Evolutionary conservation across 2,797 vertebrate genomes (phyloP).

Genomic region (Malacoraja senta): DNA sequence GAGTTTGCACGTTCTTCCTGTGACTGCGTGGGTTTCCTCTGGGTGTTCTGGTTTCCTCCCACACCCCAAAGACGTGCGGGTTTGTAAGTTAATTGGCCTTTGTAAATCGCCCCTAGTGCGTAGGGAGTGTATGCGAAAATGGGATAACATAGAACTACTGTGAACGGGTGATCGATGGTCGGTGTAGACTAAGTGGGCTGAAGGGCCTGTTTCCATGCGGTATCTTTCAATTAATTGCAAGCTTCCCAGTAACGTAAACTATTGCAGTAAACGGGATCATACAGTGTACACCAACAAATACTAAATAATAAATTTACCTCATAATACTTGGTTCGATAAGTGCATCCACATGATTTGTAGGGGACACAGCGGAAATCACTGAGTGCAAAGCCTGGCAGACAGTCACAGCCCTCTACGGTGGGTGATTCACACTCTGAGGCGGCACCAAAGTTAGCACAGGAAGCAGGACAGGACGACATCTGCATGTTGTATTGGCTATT

Average conservation of each 20-base stretch:
- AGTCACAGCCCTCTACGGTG: conserved; percentile 55
- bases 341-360: conserved; percentile 55
- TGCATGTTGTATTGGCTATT: conserved; percentile 53
- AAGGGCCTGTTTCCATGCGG: too few species aligned
- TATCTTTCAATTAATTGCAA: background rate
- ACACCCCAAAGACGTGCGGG: too few species aligned
- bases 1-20: too few species aligned
- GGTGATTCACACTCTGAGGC: conserved; percentile 49
- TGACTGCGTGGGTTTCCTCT: too few species aligned
- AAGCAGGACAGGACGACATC: conserved; percentile 52
- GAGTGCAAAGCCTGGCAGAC: conserved; percentile 51
- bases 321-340: conserved; percentile 50
- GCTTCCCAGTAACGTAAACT: background rate
- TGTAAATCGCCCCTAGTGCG: too few species aligned
- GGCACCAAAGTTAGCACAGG: conserved; percentile 50
- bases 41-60: too few species aligned
- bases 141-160: too few species aligned
- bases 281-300: background rate
- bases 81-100: too few species aligned
- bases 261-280: background rate
- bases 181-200: too few species aligned
- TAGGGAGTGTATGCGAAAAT: too few species aligned
- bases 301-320: conserved; percentile 47
- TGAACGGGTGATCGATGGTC: too few species aligned
- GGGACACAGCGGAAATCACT: conserved; percentile 53